phyloP scores from a whole-genome alignment of 2,888 invertebrate genomes.

The Hedya salicella region DNA sequence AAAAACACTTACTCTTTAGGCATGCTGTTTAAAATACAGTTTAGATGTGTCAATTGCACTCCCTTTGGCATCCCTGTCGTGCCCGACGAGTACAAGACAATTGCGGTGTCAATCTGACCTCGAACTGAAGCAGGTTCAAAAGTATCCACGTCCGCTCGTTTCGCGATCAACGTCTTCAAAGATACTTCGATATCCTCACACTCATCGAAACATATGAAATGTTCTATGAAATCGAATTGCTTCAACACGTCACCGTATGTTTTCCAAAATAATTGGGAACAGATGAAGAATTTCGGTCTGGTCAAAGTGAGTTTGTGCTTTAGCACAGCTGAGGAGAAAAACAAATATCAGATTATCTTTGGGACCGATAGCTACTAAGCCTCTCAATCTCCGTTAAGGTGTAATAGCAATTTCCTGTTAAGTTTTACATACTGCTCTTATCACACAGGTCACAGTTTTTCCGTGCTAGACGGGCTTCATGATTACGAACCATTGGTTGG shows the following conservation, averaged over 20 bases:
- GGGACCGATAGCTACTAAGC: too few species aligned
- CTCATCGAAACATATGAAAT: slow-evolving; percentile 60
- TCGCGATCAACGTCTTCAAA: slow-evolving; percentile 55
- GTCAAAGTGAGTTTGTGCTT: slow-evolving; percentile 87
- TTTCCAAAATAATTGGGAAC: slow-evolving; percentile 81
- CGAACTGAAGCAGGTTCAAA: slow-evolving; percentile 78
- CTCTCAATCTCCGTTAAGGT: too few species aligned
- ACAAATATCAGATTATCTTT: too few species aligned
- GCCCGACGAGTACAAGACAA: slow-evolving; percentile 88
- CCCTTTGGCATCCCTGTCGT: slow-evolving; percentile 89
- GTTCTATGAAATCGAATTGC: slow-evolving; percentile 60
- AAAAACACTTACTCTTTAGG: slow-evolving; percentile 69
- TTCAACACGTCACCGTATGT: slow-evolving; percentile 63
- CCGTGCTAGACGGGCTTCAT: too few species aligned
- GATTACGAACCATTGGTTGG: too few species aligned
- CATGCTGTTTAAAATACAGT: slow-evolving; percentile 73
- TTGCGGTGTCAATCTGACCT: slow-evolving; percentile 63
- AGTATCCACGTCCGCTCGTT: slow-evolving; percentile 56
- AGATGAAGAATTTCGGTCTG: slow-evolving; percentile 87
- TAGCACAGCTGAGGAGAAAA: slow-evolving; percentile 83
- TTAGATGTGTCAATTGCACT: slow-evolving; percentile 86
- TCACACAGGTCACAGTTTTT: too few species aligned
- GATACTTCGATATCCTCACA: slow-evolving; percentile 51
- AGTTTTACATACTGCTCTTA: too few species aligned
- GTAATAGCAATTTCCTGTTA: too few species aligned